A percentile compares a stretch with the other conserved stretches of the same genome.
phyloP scores from a whole-genome alignment of 2,888 invertebrate species.

The Herminia tarsipennalis region DNA sequence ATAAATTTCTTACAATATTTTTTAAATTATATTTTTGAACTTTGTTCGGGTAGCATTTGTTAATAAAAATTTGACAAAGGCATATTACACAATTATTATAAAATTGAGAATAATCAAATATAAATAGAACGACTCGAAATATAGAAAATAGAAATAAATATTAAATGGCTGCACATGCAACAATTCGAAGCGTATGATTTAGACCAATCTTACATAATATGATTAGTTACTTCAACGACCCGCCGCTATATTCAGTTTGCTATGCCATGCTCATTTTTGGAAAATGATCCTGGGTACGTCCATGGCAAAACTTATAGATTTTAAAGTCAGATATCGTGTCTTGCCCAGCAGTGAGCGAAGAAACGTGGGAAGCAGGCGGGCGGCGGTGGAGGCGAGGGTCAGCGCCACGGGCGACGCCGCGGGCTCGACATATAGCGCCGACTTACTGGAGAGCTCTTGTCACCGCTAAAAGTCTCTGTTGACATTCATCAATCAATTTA shows the following conservation, averaged over 20 bases:
- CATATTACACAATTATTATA: too few relatives aligned
- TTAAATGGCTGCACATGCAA: too few relatives aligned
- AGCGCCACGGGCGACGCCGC: conserved; percentile 78
- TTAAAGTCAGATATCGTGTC: conserved; percentile 27
- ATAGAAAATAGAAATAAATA: not conserved
- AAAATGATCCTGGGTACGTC: not conserved
- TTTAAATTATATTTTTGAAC: conserved; percentile 36
- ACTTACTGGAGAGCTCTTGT: conserved; percentile 44
- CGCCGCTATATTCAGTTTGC: too few relatives aligned
- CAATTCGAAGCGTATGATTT: too few relatives aligned
- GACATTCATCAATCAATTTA: too few relatives aligned
- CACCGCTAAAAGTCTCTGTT: conserved; percentile 73
- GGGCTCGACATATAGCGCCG: conserved; percentile 63
- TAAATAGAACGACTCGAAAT: too few relatives aligned
- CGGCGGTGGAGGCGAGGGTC: conserved; percentile 54
- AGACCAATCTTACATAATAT: too few relatives aligned
- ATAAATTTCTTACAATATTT: conserved; percentile 28
- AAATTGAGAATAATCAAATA: too few relatives aligned
- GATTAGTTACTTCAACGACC: too few relatives aligned
- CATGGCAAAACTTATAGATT: not conserved
- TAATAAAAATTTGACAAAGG: not conserved
- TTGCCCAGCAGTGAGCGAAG: conserved; percentile 57
- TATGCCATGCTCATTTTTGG: too few relatives aligned
- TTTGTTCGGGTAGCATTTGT: conserved; percentile 15
- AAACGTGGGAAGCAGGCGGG: conserved; percentile 52